Base-by-base conservation (phyloP, 2,888 invertebrate species). In the Amphimallon solstitiale region DNA sequence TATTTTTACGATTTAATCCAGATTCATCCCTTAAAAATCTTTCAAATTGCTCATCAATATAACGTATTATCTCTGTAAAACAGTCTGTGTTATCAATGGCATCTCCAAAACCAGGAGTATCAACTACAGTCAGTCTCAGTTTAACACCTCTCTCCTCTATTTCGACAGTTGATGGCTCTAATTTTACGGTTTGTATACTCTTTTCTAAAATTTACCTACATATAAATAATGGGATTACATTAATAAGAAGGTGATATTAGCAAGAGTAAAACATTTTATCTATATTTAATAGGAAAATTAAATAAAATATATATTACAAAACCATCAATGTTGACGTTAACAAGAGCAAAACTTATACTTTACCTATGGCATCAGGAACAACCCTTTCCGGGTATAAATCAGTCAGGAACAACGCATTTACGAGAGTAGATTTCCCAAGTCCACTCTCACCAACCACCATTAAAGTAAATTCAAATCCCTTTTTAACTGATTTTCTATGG, bases 1-100 rank as follows among this genome's bases (percentile, higher is more conserved):
- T 98, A 81, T 98, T 97, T 71, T 97, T 90, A 49, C 98, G 89
- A 84, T 98, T 98, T 46, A 98, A 86, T 1, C 98, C 98, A 78
- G 96, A 96, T 84, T 98, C 98, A 77, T 95, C 95, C 40, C 93
- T 88, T 59, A 95, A 84, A 81, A 93, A 95, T 71, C 95, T 86
- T 83, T 96, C 95, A 84, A 97, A 98, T 82, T 98, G 98, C 78
- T 97, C 96, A 80, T 98, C 97, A 74, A 98, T 97, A 82, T 98
- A 98, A 80, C 95, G 92, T 72, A 98, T 93, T 73, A 98, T 97
- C 66, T 96, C 92, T 83, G 92, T 90, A 83, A 97, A 97, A 79
- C 95, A 95, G 80, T 97, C 94, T 1, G 94, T 93, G 81, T 95
- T 96, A 79, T 97, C 93, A 73, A 97, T 94, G 10, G 96, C 95